Percentiles rank a stretch among this genome's conserved stretches.
Evolutionary conservation across 2,888 invertebrate species (phyloP).

Genomic region (Chouioia cunea): DNA sequence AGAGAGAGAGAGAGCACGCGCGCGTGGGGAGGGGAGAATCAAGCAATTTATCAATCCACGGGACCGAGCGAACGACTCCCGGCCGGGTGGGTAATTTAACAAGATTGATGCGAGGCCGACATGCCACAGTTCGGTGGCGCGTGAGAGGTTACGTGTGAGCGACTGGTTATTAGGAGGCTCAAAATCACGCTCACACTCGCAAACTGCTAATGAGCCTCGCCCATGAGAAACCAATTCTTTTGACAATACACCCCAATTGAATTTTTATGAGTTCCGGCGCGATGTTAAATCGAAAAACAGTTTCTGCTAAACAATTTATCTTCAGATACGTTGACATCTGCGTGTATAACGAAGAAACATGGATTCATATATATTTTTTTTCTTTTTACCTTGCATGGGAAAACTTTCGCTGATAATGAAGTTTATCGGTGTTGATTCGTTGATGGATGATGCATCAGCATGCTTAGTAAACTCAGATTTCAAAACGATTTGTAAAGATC

Average conservation of each 20-base stretch:
- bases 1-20: too few species aligned
- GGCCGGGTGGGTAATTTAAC: conserved; percentile 67
- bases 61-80: conserved; percentile 56
- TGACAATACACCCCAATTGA: conserved; percentile 19
- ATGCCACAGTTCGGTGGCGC: conserved; percentile 62
- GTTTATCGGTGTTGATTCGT: conserved; percentile 2
- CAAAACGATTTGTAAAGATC: too few species aligned
- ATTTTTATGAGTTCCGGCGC: conserved; percentile 21
- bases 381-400: conserved; percentile 1
- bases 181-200: conserved; percentile 57
- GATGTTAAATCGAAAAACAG: too few species aligned
- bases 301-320: too few species aligned
- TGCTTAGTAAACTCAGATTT: too few species aligned
- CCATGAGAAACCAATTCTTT: conserved; percentile 25
- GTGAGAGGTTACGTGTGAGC: conserved; percentile 56
- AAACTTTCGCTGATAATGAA: conserved; percentile 12
- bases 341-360: conserved; percentile 41
- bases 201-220: conserved; percentile 27
- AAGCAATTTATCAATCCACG: conserved; percentile 66
- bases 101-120: conserved; percentile 67
- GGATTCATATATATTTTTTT: conserved; percentile 16
- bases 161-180: conserved; percentile 64
- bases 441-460: neutral
- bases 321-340: too few species aligned
- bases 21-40: conserved; percentile 53